Evolutionary conservation across 2,113 vertebrate genomes (phyloP), one percentile per base, ranked within the genome.

Genomic region (Symphodus melops): DNA sequence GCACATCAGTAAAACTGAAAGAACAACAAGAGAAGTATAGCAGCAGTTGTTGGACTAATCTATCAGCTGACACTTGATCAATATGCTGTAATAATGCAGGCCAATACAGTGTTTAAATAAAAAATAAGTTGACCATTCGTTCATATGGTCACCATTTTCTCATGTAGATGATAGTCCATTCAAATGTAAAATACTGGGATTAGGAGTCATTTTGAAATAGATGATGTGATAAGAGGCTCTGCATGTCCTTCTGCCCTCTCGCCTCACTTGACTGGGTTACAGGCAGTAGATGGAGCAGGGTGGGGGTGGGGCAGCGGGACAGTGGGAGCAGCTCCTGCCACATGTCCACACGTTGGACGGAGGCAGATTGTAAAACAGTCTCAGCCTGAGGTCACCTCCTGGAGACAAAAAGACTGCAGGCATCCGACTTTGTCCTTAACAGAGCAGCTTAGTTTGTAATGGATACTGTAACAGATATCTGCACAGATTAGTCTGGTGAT

Each of bases 291-390:
- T 65, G 73, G 80, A 75, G 17, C 23, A 8, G 54, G 55, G 21
- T 79, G 80, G 85, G 84, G 88, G 89, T 77, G 59, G 86, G 81
- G 65, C 75, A 42, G 77, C 60, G 41, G 48, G 72, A 67, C 51
- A 54, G 62, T 36, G 58, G 76, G 77, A 79, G 80, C 78, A 79
- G 77, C 79, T 82, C 44, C n/a, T 76, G 80, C 87, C 88, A 90
- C 84, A 92, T 90, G 89, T 86, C 88, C 51, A 61, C 73, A 63
- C 68, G 72, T 84, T 86, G 81, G 82, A 86, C 70, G 77, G 85
- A 63, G 85, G 77, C 85, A 87, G 79, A 90, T 80, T 89, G 84
- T 62, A 56, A 85, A 84, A 68, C 72, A 80, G 75, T 63, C 75
- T 51, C 68, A 71, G 60, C 56, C 49, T 1, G 3, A 4, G 5